Evolutionary conservation across 2,888 invertebrate species (phyloP).

Genomic region (Julus scandinavius): DNA sequence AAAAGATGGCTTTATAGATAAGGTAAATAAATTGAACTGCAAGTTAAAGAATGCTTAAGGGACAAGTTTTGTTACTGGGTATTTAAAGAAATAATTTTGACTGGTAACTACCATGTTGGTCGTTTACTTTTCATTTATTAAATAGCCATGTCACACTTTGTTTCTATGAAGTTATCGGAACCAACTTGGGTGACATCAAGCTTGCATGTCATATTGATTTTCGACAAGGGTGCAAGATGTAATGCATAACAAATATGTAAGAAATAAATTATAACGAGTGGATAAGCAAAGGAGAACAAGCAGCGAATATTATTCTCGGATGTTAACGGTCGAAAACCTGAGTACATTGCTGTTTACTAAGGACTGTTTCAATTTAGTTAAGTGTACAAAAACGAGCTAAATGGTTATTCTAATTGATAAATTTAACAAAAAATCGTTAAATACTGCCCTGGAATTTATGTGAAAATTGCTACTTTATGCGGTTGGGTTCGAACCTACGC

Average conservation of each 20-base stretch:
- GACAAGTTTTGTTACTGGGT: not conserved
- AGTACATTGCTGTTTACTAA: not conserved
- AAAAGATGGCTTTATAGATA: not conserved
- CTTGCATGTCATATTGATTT: not conserved
- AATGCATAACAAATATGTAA: not conserved
- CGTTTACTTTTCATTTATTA: not conserved
- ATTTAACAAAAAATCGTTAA: not conserved
- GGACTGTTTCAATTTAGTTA: not conserved
- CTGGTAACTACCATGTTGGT: not conserved
- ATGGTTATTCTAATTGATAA: not conserved
- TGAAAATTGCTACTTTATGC: not conserved
- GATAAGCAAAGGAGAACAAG: not conserved
- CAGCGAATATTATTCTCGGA: not conserved
- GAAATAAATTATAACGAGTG: not conserved
- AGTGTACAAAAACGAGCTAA: not conserved
- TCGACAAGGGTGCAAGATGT: not conserved
- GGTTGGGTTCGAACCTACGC: slow-evolving; percentile 38
- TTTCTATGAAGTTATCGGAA: too few relatives aligned
- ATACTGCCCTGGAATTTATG: not conserved
- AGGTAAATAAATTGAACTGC: too few relatives aligned
- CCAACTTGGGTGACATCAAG: too few relatives aligned
- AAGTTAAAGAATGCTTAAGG: not conserved
- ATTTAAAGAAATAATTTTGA: not conserved
- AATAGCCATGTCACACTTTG: not conserved
- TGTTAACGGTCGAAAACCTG: not conserved